These are phyloP conservation scores for Drosophila grimshawi DNA, from an alignment of 1,140 invertebrate genomes.

Conservation along the genomic window DNA sequence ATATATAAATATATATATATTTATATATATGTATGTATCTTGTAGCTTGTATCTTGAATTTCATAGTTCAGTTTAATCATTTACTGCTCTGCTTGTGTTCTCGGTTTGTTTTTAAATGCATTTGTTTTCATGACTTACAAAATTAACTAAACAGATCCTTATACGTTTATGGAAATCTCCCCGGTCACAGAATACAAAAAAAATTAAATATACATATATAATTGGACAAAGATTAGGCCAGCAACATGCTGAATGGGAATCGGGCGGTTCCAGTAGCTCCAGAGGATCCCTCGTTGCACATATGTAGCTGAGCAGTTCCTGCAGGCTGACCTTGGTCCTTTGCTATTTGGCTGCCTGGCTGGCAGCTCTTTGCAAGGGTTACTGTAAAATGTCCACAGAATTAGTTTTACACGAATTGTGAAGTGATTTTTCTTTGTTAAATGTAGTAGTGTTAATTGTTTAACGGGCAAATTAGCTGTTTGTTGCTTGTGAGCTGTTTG, in stretches of 20 bases:
- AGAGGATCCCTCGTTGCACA: not conserved
- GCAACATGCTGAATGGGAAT: slow-evolving; percentile 52
- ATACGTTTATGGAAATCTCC: slow-evolving; percentile 41
- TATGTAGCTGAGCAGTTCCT: slow-evolving; percentile 37
- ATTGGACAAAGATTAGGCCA: slow-evolving; percentile 74
- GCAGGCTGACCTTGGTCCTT: slow-evolving; percentile 70
- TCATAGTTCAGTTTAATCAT: slow-evolving; percentile 48
- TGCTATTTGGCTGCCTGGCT: slow-evolving; percentile 82
- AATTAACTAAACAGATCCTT: slow-evolving; percentile 59
- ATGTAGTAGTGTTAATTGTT: slow-evolving; percentile 29
- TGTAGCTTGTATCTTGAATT: slow-evolving; percentile 48
- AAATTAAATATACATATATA: slow-evolving; percentile 23
- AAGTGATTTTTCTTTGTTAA: slow-evolving; percentile 17
- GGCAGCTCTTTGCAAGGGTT: slow-evolving; percentile 80
- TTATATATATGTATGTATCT: slow-evolving; percentile 32
- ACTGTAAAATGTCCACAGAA: slow-evolving; percentile 62
- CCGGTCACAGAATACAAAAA: slow-evolving; percentile 37
- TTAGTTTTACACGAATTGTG: slow-evolving; percentile 8
- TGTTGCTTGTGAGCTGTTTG: slow-evolving; percentile 49
- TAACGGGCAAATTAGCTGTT: slow-evolving; percentile 65
- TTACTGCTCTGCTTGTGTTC: slow-evolving; percentile 57
- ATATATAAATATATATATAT: slow-evolving; percentile 18
- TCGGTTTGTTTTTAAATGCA: slow-evolving; percentile 80
- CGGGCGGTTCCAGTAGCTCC: slow-evolving; percentile 17
- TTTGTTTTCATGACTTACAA: slow-evolving; percentile 80